These are phyloP conservation scores for Lineus longissimus DNA, from an alignment of 1,140 invertebrate species.

Conservation along the genomic window DNA sequence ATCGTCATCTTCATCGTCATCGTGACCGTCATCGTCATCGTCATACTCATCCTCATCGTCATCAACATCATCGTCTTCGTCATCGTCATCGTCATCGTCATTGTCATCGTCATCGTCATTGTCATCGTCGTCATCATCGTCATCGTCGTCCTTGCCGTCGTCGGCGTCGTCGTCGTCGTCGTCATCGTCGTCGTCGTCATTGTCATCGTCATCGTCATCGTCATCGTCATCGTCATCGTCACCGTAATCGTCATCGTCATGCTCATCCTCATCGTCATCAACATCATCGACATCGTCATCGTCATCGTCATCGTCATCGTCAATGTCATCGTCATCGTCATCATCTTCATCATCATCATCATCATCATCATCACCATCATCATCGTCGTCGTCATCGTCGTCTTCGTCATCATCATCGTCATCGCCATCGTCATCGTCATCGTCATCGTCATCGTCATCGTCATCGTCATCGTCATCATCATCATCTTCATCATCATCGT, in stretches of 20 bases:
- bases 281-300: too few relatives aligned
- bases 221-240: not conserved
- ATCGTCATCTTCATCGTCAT: not conserved
- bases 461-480: constrained; percentile 1
- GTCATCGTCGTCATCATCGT: not conserved
- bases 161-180: too few relatives aligned
- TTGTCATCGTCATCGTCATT: not conserved
- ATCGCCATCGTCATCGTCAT: not conserved
- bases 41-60: too few relatives aligned
- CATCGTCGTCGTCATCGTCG: too few relatives aligned
- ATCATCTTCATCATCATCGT: too few relatives aligned
- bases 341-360: too few relatives aligned
- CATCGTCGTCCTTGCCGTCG: too few relatives aligned
- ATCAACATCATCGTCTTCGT: too few relatives aligned
- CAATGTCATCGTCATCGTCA: not conserved
- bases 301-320: not conserved
- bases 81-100: not conserved
- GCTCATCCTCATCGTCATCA: too few relatives aligned
- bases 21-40: too few relatives aligned
- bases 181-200: constrained; percentile 8
- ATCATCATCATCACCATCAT: not conserved
- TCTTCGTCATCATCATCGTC: too few relatives aligned
- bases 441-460: constrained; percentile 9
- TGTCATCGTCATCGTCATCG: not conserved
- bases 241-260: too few relatives aligned